These are phyloP conservation scores for Chloromyia formosa DNA, from an alignment of 2,888 invertebrate genomes.

Conservation along the genomic window DNA sequence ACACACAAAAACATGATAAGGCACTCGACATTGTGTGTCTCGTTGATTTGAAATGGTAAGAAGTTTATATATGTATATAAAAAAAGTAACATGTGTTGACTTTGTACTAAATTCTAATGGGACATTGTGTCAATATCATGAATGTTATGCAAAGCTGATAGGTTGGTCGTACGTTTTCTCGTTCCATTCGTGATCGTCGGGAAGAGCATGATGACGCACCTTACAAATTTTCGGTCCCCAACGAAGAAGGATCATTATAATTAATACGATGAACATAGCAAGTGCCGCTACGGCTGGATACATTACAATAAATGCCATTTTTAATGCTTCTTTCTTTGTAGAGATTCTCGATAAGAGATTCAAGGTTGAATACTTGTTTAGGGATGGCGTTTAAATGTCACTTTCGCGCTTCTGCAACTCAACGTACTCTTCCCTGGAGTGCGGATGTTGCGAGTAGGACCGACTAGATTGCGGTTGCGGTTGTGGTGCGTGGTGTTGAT, in stretches of 20 bases:
- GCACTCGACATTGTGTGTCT: conserved; percentile 23
- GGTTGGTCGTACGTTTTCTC: conserved; percentile 64
- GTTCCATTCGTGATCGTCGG: conserved; percentile 74
- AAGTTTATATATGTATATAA: not conserved
- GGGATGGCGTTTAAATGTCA: conserved; percentile 70
- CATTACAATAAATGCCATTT: conserved; percentile 76
- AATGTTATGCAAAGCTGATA: conserved; percentile 16
- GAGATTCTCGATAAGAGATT: too few species aligned
- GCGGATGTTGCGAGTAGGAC: conserved; percentile 47
- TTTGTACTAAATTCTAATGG: conserved; percentile 29
- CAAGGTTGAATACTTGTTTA: too few species aligned
- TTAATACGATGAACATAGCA: conserved; percentile 76
- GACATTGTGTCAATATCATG: too few species aligned
- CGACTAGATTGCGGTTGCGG: conserved; percentile 37
- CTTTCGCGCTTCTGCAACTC: conserved; percentile 82
- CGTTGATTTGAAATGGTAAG: conserved; percentile 16
- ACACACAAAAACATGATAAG: conserved; percentile 6
- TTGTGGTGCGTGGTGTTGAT: conserved; percentile 46
- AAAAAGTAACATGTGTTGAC: not conserved
- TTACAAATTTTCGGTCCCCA: conserved; percentile 78
- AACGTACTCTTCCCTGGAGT: conserved; percentile 65
- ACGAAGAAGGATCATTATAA: conserved; percentile 79
- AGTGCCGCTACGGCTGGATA: conserved; percentile 81
- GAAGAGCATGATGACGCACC: conserved; percentile 73
- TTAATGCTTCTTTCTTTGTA: conserved; percentile 40